Percentiles rank a stretch among this genome's conserved stretches.
Conservation (phyloP, 2,797 vertebrate species). For the Eptatretus atami region DNA sequence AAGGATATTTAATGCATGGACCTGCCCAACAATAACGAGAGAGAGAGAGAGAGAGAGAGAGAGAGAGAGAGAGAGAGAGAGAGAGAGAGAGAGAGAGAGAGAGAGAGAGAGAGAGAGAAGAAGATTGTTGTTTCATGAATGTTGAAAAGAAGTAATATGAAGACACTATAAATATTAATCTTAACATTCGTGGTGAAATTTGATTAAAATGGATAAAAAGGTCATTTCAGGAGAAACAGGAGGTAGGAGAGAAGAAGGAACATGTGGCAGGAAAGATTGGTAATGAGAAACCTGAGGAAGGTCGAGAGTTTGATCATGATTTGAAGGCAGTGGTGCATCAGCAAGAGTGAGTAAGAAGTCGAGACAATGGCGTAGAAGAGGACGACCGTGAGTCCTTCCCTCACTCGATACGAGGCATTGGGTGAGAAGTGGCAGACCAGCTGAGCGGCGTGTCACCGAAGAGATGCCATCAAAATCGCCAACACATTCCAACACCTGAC, state of each 20-base stretch:
- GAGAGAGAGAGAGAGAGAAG: not conserved
- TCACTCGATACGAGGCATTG: not conserved
- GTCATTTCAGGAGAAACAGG: no score
- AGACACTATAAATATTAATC: not conserved
- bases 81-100: not conserved
- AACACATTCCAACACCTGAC: not conserved
- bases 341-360: not conserved
- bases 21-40: not conserved
- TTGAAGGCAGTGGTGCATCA: not conserved
- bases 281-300: not conserved
- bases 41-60: not conserved
- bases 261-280: no score
- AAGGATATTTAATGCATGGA: not conserved
- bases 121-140: not conserved
- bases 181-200: no score
- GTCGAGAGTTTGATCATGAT: not conserved
- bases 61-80: not conserved
- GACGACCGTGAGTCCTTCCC: not conserved
- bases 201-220: no score
- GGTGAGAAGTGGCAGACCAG: not conserved
- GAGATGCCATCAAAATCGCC: not conserved
- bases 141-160: not conserved
- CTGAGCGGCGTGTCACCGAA: constrained; percentile 5
- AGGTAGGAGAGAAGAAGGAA: no score
- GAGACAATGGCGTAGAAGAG: not conserved